Base-by-base conservation (phyloP, 2,113 vertebrate genomes). In the Albula goreensis region DNA sequence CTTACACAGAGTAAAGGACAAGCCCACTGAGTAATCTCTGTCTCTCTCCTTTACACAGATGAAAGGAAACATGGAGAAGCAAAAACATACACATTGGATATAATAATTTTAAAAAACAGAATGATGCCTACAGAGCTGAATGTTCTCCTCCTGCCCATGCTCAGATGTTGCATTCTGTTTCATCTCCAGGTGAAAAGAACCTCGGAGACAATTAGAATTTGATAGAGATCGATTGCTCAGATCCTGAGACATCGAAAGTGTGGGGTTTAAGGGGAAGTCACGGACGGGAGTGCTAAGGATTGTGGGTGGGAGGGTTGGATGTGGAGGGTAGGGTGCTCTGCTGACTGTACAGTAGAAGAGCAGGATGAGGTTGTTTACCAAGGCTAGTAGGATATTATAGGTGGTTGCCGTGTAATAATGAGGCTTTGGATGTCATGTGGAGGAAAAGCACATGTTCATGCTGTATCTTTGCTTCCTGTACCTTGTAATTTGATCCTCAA, bases 141-240 rank as follows among this genome's bases (percentile, higher is more conserved):
- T 80, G 87, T 89, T 89, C 89, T 60, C 17, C 41, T 82, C 89
- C 82, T 77, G 87, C 87, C 90, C 89, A 87, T 82, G 78, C 87
- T 89, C 88, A 94, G 90, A 94, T 94, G 90, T 78, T 83, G 88
- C 88, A 94, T 94, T 93, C 94, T 31, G 87, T 95, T 95, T 95
- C 92, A 95, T 92, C 94, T 90, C 86, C 83, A 88, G 94, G 93
- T 93, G 91, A 91, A 90, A 90, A 83, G 89, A 60, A 56, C 87
- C 88, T 88, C 19, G 7, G 12, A 7, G 17, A 19, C n/a, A 19
- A 22, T 70, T 89, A 85, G 87, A 85, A 83, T 50, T 31, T 85
- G 83, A 90, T 86, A 41, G 31, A 41, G 31, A 41, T 41, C 31
- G 31, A 48, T 81, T 52, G 88, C 53, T 86, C n/a, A 78, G 70